These are phyloP conservation scores for Nerophis ophidion DNA, from an alignment of 2,113 vertebrate species.

Conservation along the genomic window DNA sequence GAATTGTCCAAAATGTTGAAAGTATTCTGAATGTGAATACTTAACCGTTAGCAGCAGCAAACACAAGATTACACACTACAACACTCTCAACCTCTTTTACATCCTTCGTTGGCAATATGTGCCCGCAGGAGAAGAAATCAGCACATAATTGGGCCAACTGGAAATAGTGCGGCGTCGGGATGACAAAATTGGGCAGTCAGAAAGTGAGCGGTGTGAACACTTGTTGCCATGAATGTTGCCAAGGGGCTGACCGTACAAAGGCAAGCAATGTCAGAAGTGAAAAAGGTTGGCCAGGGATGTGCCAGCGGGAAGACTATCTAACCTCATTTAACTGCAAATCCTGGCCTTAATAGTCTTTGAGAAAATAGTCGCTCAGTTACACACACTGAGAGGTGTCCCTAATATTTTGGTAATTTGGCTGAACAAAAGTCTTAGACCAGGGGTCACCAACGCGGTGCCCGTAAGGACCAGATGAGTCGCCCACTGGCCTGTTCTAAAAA, in stretches of 20 bases:
- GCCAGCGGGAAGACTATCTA: not conserved
- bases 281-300: not conserved
- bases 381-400: too few relatives aligned
- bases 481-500: too few relatives aligned
- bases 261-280: not conserved
- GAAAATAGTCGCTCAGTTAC: slow-evolving; percentile 19
- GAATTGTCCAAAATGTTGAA: not conserved
- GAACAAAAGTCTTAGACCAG: too few relatives aligned
- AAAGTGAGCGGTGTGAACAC: not conserved
- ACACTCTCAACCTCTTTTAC: not conserved
- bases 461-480: too few relatives aligned
- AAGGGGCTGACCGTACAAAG: not conserved
- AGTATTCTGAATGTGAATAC: not conserved
- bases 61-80: not conserved
- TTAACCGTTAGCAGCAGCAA: not conserved
- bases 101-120: not conserved
- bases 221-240: slow-evolving; percentile 4
- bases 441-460: too few relatives aligned
- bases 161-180: not conserved
- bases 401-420: too few relatives aligned
- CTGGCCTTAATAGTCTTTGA: not conserved
- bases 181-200: slow-evolving; percentile 5
- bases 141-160: not conserved
- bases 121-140: not conserved
- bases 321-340: not conserved